Evolutionary conservation across 2,888 invertebrate species (phyloP), one percentile per base, ranked within the genome.

Genomic region (Nudaria mundana): DNA sequence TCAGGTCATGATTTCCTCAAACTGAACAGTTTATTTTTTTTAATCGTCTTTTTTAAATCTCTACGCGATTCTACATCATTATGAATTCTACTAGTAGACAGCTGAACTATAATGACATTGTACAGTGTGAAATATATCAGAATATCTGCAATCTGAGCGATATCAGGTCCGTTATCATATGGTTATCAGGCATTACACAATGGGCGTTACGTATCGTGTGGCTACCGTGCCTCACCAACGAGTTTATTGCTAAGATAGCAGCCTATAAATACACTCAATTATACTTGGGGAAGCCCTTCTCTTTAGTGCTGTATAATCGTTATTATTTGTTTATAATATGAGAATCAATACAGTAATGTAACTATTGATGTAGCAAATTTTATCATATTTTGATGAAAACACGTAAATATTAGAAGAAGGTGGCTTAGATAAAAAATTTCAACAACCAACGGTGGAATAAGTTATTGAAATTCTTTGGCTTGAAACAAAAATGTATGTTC

Each of bases 171-270:
- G 30, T 49, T 59, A 67, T 67, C 68, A 48, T n/a, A 40, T 14
- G 8, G 33, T 32, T 65, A 65, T 65, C 56, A 37, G 25, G 52
- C 45, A 51, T 53, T 61, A 53, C 56, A 52, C 58, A 58, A 61
- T 53, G 45, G 26, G 40, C 42, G 32, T 26, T 37, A 25, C 22
- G 30, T 12, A n/a, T 16, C 40, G 41, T 30, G 42, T 36, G 56
- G 45, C 61, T 56, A 47, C 58, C 38, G 61, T 46, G 41, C 41
- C 12, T 10, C 22, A 20, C 29, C 15, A 33, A 50, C 22, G 29
- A 29, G 30, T 42, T 53, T 57, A 58, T 57, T 61, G 47, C 18
- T 44, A 40, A 35, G 49, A 49, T 56, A 53, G 40, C 50, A 43
- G 29, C 11, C 42, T 53, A 53, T 58, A 44, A 51, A 44, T 52